Base-by-base conservation (phyloP, 1,140 invertebrate genomes). In the Zaprionus camerounensis region DNA sequence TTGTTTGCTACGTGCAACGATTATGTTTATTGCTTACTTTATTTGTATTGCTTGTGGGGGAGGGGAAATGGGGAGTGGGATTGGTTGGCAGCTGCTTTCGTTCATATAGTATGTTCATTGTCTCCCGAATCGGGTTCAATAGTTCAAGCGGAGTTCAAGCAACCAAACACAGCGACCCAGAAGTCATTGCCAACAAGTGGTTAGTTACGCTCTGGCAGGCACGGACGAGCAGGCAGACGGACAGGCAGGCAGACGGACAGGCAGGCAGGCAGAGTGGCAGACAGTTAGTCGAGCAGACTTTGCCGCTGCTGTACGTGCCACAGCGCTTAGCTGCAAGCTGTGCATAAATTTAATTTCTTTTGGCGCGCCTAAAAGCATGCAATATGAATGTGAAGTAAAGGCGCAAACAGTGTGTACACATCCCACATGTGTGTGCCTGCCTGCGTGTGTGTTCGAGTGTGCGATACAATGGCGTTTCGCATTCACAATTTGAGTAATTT, bases 401-500 rank as follows among this genome's bases (percentile, higher is more conserved):
- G 22, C 15, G 22, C 22, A 9, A 28, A 15, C 20, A 15, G 13
- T 53, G 57, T 57, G 17, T 61, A 38, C 57, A 58, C 36, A 15
- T 13, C 12, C 13, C 13, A 5, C 12, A n/a, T 64, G 44, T 55
- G 58, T 46, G 13, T 31, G 28, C 7, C 7, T 9, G 28, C 28
- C 1, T 31, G 28, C 28, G 26, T 46, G 46, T 22, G 7, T 53
- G 17, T 38, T 55, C n/a, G 12, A 44, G 28, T 63, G 28, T 64
- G 26, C n/a, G 73, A 56, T 75, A 88, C 83, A 87, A 76, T 88
- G 71, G 74, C 80, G 41, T 87, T 70, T 88, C 55, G 84, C 73
- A 84, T 81, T 84, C 78, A 88, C 81, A 81, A 81, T 90, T 88
- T 79, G 58, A 88, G 84, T 88, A 88, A 88, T 88, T 88, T 88